Conservation (phyloP, 2,113 vertebrate species). For the Cebus imitator region DNA sequence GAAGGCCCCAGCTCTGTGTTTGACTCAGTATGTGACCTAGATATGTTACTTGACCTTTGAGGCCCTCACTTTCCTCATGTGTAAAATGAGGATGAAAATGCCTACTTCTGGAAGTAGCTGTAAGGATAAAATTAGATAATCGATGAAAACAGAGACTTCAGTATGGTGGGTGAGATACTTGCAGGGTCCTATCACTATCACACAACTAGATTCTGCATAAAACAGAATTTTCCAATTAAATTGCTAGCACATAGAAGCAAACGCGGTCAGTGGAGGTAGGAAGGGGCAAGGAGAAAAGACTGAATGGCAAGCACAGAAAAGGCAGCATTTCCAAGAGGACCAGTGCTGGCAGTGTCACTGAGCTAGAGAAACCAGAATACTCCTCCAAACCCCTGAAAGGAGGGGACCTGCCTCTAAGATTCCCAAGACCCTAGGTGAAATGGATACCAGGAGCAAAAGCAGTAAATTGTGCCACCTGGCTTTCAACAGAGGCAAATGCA, state of each 20-base stretch:
- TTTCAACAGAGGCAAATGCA: slow-evolving; percentile 32
- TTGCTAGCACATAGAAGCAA: neutral
- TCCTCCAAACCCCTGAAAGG: neutral
- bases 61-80: neutral
- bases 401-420: neutral
- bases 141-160: neutral
- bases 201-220: neutral
- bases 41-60: neutral
- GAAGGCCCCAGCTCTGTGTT: neutral
- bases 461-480: neutral
- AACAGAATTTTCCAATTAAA: neutral
- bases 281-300: neutral
- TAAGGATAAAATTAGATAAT: neutral
- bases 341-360: neutral
- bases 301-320: neutral
- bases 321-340: neutral
- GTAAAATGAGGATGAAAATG: neutral
- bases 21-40: neutral
- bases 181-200: neutral
- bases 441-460: neutral
- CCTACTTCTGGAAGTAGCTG: neutral
- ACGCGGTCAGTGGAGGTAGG: neutral
- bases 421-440: neutral
- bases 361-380: neutral
- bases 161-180: neutral